A percentile compares a stretch with the other conserved stretches of the same genome.
These are phyloP conservation scores for Xenops minutus DNA, from an alignment of 2,797 vertebrate genomes.

Conservation along the genomic window DNA sequence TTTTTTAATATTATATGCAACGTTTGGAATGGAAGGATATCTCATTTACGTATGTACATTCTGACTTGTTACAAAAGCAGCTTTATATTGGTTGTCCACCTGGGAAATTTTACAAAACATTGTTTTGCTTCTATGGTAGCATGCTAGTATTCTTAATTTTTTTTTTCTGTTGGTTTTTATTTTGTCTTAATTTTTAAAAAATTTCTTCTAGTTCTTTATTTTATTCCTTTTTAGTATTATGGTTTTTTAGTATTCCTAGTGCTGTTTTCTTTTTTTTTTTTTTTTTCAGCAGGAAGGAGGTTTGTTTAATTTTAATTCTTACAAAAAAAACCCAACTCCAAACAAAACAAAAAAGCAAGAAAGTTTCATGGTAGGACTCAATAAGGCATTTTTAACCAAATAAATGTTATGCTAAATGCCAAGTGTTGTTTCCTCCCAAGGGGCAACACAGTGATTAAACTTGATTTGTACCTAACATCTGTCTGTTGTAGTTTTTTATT, in stretches of 20 bases:
- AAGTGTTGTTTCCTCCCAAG: not conserved
- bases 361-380: not conserved
- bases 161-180: not conserved
- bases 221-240: not conserved
- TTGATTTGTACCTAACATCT: not conserved
- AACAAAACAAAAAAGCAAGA: not conserved
- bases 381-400: not conserved
- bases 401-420: not conserved
- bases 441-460: not conserved
- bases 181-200: not conserved
- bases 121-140: not conserved
- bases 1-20: not conserved
- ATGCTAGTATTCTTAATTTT: not conserved
- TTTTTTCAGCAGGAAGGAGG: accelerated
- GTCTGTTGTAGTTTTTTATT: not conserved
- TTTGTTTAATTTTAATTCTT: not conserved
- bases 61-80: not conserved
- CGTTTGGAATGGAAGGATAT: not conserved
- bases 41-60: not conserved
- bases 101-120: not conserved
- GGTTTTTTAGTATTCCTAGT: not conserved
- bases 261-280: too few relatives aligned
- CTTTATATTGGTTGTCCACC: not conserved
- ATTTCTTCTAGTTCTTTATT: not conserved
- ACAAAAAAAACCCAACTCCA: not conserved